Conservation (phyloP, 2,797 vertebrate genomes). For the Anguilla pacifica region DNA sequence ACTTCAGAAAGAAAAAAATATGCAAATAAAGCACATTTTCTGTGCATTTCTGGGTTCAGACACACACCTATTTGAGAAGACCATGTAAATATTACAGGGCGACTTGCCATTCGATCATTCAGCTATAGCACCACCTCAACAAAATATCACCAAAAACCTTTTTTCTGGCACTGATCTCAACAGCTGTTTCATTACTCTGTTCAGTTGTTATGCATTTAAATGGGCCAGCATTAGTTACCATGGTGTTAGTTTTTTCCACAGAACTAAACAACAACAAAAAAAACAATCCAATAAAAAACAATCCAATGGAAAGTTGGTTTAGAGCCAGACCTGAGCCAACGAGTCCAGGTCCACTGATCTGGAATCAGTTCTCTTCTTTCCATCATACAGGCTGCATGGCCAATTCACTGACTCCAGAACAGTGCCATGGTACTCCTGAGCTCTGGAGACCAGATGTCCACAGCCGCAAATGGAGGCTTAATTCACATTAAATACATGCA, state of each 20-base stretch:
- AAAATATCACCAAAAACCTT: background rate
- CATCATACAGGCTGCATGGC: background rate
- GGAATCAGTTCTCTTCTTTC: background rate
- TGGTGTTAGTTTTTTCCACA: background rate
- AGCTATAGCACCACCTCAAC: background rate
- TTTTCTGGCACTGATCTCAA: background rate
- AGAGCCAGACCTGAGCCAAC: background rate
- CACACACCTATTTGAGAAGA: background rate
- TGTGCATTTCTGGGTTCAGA: too few species aligned
- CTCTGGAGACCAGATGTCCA: background rate
- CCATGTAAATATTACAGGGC: background rate
- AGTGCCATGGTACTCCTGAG: background rate
- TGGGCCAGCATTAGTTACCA: background rate
- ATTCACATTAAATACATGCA: background rate
- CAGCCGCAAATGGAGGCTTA: background rate
- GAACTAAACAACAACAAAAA: background rate
- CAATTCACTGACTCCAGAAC: background rate
- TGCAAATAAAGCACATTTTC: too few species aligned
- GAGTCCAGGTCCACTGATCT: background rate
- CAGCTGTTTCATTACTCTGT: background rate
- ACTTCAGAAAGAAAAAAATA: too few species aligned
- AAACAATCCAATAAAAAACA: background rate
- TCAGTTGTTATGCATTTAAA: background rate
- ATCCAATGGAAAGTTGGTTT: background rate
- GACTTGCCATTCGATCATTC: background rate